Conservation (phyloP, 2,113 vertebrate genomes). For the Empidonax alnorum region DNA sequence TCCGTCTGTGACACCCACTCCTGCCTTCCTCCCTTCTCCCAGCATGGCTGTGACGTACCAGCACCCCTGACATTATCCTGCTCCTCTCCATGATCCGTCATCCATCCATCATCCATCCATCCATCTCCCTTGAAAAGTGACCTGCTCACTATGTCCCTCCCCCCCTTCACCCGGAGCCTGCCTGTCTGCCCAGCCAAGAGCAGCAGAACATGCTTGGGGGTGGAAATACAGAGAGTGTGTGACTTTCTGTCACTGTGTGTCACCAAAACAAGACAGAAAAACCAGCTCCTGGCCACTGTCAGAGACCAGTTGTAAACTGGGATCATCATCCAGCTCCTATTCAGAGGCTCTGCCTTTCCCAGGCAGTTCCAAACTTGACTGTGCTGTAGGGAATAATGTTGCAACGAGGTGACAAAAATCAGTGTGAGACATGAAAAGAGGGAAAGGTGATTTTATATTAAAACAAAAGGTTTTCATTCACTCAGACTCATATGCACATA, state of each 20-base stretch:
- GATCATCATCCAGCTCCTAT: neutral
- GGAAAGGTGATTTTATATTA: neutral
- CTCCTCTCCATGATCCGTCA: neutral
- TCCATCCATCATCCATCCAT: neutral
- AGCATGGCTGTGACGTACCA: neutral
- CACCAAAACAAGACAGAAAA: neutral
- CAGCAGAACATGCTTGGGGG: neutral
- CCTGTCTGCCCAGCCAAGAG: neutral
- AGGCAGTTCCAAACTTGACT: neutral
- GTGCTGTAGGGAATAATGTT: neutral
- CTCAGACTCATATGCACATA: neutral
- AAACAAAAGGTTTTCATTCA: neutral
- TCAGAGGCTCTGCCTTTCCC: neutral
- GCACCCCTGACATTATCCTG: constrained; percentile 16
- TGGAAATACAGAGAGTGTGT: rapidly evolving
- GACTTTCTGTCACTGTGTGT: neutral
- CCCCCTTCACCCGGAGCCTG: neutral
- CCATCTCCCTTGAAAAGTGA: neutral
- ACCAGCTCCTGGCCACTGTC: neutral
- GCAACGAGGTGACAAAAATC: neutral
- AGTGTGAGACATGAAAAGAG: neutral
- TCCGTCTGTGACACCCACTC: neutral
- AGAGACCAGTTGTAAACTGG: neutral
- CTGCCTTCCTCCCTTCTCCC: neutral
- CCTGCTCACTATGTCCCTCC: neutral